A percentile compares a stretch with the other conserved stretches of the same genome.
phyloP scores from a whole-genome alignment of 30 jellyfish, hydroid and myxozoan species.

The Catostylus mosaicus region DNA sequence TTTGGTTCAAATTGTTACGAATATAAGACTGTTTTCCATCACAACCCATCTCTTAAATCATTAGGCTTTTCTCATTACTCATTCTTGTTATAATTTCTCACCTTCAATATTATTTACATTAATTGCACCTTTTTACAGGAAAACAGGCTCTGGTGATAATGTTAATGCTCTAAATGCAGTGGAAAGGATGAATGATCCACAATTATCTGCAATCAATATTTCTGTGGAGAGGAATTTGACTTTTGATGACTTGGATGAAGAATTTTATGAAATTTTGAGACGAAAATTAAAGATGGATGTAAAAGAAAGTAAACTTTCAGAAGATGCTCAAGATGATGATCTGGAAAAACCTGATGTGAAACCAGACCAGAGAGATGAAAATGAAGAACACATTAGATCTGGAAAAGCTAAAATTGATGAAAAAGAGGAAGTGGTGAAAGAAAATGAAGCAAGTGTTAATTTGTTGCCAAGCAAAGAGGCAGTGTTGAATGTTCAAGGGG shows the following conservation, averaged over 20 bases:
- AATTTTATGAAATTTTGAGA: constrained; percentile 56
- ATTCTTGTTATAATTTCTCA: too few relatives aligned
- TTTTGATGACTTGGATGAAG: constrained; percentile 61
- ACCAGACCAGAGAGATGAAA: background rate
- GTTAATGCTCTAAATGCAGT: background rate
- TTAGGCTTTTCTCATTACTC: too few relatives aligned
- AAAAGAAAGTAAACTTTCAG: background rate
- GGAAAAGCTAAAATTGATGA: background rate
- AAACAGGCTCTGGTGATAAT: background rate
- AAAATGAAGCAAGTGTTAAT: background rate
- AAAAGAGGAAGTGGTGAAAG: background rate
- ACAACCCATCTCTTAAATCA: too few relatives aligned
- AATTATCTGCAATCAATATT: constrained; percentile 13
- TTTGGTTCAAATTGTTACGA: too few relatives aligned
- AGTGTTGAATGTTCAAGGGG: background rate
- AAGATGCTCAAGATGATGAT: background rate
- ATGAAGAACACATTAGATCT: background rate
- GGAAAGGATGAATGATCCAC: background rate
- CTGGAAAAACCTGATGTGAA: background rate
- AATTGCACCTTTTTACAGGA: background rate
- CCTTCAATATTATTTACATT: too few relatives aligned
- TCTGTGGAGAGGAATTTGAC: constrained; percentile 41
- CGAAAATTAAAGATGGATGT: constrained; percentile 38
- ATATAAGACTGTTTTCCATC: too few relatives aligned
- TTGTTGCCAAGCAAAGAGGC: background rate